Percentiles rank a stretch among this genome's conserved stretches.
Evolutionary conservation across 2,113 vertebrate genomes (phyloP).

Genomic region (Dascyllus trimaculatus): DNA sequence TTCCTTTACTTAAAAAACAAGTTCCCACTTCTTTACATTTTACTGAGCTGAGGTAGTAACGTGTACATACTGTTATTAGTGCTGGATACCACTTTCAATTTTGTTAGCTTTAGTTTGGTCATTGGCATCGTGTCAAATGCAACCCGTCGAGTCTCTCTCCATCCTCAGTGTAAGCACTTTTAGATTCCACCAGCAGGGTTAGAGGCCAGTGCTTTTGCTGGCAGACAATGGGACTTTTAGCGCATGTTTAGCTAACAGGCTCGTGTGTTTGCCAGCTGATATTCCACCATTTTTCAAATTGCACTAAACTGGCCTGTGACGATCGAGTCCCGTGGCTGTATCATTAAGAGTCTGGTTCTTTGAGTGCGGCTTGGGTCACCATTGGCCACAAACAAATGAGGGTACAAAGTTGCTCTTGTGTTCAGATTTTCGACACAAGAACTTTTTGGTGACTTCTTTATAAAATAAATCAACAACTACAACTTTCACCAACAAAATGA

Average conservation of each 20-base stretch:
- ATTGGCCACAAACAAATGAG: constrained; percentile 15
- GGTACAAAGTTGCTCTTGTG: constrained; percentile 15
- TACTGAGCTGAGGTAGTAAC: constrained; percentile 39
- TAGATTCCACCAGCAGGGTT: constrained; percentile 49
- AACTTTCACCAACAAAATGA: not conserved
- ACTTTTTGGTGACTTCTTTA: not conserved
- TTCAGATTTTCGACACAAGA: not conserved
- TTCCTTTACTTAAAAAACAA: constrained; percentile 49
- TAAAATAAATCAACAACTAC: not conserved
- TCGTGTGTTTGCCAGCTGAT: not conserved
- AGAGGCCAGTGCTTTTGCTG: constrained; percentile 23
- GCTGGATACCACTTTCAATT: constrained; percentile 64
- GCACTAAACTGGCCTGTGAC: constrained; percentile 62
- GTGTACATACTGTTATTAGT: constrained; percentile 50
- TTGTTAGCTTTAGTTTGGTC: constrained; percentile 35
- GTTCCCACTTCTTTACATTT: constrained; percentile 47
- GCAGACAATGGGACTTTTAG: constrained; percentile 16
- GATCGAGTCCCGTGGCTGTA: constrained; percentile 3
- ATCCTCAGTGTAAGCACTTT: constrained; percentile 52
- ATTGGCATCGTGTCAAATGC: constrained; percentile 23
- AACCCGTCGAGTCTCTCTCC: constrained; percentile 46
- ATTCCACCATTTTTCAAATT: constrained; percentile 51
- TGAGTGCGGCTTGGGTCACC: constrained; percentile 1
- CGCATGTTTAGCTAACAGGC: constrained; percentile 22
- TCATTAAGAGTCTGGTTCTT: not conserved